These are phyloP conservation scores for Temnothorax rugatulus DNA, from an alignment of 2,888 invertebrate genomes.

Conservation along the genomic window DNA sequence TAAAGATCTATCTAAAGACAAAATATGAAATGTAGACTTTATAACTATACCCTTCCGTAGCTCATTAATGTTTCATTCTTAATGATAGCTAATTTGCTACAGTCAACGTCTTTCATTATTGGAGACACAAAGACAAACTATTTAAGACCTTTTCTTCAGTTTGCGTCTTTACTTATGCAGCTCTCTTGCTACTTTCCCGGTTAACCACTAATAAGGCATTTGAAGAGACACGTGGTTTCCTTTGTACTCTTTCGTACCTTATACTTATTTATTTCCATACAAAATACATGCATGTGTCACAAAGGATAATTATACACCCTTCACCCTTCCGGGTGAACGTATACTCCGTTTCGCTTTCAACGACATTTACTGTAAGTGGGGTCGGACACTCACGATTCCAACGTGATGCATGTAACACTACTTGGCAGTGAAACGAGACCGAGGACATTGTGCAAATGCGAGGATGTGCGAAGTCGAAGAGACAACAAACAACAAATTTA, in stretches of 20 bases:
- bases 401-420: conserved; percentile 8
- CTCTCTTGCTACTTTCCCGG: neutral
- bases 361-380: neutral
- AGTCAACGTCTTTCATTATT: conserved; percentile 33
- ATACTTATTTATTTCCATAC: conserved; percentile 24
- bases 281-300: conserved; percentile 31
- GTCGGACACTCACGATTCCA: neutral
- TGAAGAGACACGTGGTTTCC: conserved; percentile 33
- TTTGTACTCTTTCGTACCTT: conserved; percentile 28
- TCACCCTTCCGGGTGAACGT: conserved; percentile 13
- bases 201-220: conserved; percentile 18
- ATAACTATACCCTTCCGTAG: neutral
- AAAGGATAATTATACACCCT: conserved; percentile 10
- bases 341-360: neutral
- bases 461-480: neutral
- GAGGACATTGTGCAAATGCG: conserved; percentile 6
- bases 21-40: neutral
- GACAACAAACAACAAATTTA: conserved; percentile 28
- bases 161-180: neutral
- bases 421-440: conserved; percentile 10
- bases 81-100: conserved; percentile 28
- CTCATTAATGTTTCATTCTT: conserved; percentile 47
- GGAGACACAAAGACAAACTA: conserved; percentile 16
- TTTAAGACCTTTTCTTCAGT: neutral
- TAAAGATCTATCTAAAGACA: neutral